Conservation (phyloP, 2,113 vertebrate species). For the Amazona vittata region DNA sequence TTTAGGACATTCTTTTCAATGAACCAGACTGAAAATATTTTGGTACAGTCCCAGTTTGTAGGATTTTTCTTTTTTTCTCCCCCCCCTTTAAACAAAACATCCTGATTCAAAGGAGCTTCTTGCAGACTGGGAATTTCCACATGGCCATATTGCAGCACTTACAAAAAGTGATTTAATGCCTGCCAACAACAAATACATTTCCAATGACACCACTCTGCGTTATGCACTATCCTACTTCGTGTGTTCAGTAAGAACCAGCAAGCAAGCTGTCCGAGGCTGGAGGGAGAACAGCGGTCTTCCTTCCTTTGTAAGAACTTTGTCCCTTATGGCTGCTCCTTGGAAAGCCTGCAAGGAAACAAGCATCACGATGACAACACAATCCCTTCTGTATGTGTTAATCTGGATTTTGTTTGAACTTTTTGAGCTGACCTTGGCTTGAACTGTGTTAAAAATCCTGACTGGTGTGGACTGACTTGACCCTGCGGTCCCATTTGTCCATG, state of each 20-base stretch:
- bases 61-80: neutral
- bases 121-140: constrained; percentile 67
- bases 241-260: neutral
- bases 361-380: constrained; percentile 50
- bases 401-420: constrained; percentile 71
- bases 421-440: constrained; percentile 70
- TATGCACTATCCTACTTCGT: neutral
- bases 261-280: neutral
- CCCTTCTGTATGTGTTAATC: constrained; percentile 69
- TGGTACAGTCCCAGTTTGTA: constrained; percentile 42
- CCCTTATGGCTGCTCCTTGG: neutral
- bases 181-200: constrained; percentile 64
- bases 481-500: neutral
- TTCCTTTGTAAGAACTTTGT: neutral
- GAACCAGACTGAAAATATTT: constrained; percentile 65
- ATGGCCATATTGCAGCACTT: constrained; percentile 61
- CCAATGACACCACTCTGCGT: constrained; percentile 35
- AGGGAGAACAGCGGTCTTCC: neutral
- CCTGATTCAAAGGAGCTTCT: constrained; percentile 62
- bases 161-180: constrained; percentile 71
- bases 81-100: constrained; percentile 43
- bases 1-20: constrained; percentile 56
- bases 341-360: constrained; percentile 44
- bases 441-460: constrained; percentile 55
- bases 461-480: constrained; percentile 66